Percentiles rank a stretch among this genome's conserved stretches.
Conservation (phyloP, 1,140 invertebrate species). For the Hypsibius dujardini region DNA sequence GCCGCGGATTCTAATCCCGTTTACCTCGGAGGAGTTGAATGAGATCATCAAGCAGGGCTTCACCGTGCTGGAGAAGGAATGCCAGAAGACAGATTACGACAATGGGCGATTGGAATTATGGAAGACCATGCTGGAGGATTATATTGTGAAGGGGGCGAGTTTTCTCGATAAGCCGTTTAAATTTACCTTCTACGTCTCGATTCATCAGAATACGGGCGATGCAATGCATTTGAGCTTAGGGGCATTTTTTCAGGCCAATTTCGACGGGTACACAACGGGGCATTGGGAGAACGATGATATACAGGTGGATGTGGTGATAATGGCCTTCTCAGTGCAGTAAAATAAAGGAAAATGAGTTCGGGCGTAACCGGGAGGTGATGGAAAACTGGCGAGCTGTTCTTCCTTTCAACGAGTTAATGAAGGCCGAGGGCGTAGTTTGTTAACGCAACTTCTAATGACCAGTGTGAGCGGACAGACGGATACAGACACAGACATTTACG, state of each 20-base stretch:
- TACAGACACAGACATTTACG: too few species aligned
- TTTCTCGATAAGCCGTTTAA: background rate
- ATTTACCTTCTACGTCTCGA: background rate
- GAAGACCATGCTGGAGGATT: background rate
- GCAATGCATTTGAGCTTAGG: background rate
- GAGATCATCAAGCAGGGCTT: background rate
- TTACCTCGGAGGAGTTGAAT: background rate
- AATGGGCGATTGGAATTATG: background rate
- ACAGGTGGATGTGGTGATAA: background rate
- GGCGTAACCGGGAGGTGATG: too few species aligned
- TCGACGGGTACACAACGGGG: background rate
- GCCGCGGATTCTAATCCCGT: background rate
- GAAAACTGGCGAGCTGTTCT: too few species aligned
- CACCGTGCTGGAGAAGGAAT: background rate
- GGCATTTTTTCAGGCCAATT: background rate
- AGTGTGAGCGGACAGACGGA: too few species aligned
- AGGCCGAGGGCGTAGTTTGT: too few species aligned
- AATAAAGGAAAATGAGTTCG: background rate
- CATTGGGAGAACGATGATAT: constrained; percentile 9
- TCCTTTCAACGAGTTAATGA: too few species aligned
- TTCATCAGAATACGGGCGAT: background rate
- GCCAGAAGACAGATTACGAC: background rate
- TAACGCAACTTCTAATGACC: too few species aligned
- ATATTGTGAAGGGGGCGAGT: background rate
- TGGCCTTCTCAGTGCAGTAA: constrained; percentile 9